Evolutionary conservation across 2,797 vertebrate species (phyloP).

Genomic region (Cephalopachus bancanus): DNA sequence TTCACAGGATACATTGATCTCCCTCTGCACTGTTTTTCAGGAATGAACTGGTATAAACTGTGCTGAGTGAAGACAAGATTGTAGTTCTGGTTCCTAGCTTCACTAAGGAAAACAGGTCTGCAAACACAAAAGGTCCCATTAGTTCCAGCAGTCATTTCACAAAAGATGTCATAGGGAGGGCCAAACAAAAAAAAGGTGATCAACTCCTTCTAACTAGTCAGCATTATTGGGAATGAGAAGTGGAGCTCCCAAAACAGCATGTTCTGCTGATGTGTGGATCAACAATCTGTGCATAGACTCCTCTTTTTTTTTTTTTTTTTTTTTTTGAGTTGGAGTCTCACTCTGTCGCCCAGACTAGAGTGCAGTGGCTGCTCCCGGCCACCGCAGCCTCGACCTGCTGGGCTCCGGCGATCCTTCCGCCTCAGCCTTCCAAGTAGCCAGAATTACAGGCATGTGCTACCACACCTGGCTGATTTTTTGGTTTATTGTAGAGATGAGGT

Average conservation of each 20-base stretch:
- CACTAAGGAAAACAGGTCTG: background rate
- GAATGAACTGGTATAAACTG: background rate
- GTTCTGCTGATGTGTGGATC: background rate
- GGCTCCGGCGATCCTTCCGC: too few relatives aligned
- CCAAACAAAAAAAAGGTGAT: background rate
- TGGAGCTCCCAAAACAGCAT: background rate
- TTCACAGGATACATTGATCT: constrained; percentile 23
- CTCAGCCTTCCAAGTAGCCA: too few relatives aligned
- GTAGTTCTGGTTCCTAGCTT: background rate
- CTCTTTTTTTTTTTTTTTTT: background rate
- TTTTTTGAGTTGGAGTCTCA: too few relatives aligned
- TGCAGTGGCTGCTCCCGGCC: too few relatives aligned
- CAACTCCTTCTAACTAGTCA: background rate
- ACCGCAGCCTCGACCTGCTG: too few relatives aligned
- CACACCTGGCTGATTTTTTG: too few relatives aligned
- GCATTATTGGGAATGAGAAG: too few relatives aligned
- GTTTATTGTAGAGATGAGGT: too few relatives aligned
- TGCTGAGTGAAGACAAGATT: background rate
- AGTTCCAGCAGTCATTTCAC: background rate
- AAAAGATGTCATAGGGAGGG: background rate
- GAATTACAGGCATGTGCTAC: too few relatives aligned
- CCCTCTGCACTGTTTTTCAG: background rate
- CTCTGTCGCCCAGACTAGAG: too few relatives aligned
- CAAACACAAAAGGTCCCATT: background rate
- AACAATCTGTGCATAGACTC: background rate